phyloP scores from a whole-genome alignment of 2,888 invertebrate genomes.

The Tholera decimalis region DNA sequence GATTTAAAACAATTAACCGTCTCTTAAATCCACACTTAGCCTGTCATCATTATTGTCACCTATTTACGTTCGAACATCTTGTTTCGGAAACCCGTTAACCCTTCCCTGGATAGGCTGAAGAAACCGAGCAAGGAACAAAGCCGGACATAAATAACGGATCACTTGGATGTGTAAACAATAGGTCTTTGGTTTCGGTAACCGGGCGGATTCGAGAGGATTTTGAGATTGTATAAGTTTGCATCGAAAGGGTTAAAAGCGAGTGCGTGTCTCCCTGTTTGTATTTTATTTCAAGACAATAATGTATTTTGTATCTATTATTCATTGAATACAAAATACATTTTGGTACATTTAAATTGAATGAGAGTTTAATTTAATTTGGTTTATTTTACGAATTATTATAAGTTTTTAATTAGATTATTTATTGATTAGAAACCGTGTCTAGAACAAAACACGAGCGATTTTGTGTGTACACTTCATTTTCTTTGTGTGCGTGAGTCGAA shows the following conservation, averaged over 20 bases:
- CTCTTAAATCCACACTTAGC: slow-evolving; percentile 14
- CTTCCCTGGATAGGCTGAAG: slow-evolving; percentile 75
- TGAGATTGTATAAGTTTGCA: slow-evolving; percentile 49
- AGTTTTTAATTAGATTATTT: too few species aligned
- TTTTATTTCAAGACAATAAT: slow-evolving; percentile 4
- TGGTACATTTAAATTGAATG: background rate
- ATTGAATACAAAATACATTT: background rate
- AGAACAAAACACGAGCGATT: too few species aligned
- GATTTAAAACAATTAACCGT: slow-evolving; percentile 22
- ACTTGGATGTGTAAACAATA: slow-evolving; percentile 88
- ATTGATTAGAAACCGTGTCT: too few species aligned
- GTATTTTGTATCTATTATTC: background rate
- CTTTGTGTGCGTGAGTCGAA: too few species aligned
- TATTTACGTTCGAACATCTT: slow-evolving; percentile 47
- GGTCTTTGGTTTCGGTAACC: slow-evolving; percentile 76
- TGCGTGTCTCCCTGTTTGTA: slow-evolving; percentile 3
- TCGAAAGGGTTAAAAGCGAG: slow-evolving; percentile 46
- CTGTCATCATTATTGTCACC: slow-evolving; percentile 32
- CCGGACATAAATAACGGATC: slow-evolving; percentile 89
- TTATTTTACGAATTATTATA: background rate
- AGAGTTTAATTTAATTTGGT: background rate
- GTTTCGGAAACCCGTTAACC: slow-evolving; percentile 71
- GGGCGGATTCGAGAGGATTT: slow-evolving; percentile 68
- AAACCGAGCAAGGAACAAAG: slow-evolving; percentile 75
- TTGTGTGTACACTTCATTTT: too few species aligned